Base-by-base conservation (phyloP, 2,888 invertebrate genomes). In the Ornithoptera priamus region DNA sequence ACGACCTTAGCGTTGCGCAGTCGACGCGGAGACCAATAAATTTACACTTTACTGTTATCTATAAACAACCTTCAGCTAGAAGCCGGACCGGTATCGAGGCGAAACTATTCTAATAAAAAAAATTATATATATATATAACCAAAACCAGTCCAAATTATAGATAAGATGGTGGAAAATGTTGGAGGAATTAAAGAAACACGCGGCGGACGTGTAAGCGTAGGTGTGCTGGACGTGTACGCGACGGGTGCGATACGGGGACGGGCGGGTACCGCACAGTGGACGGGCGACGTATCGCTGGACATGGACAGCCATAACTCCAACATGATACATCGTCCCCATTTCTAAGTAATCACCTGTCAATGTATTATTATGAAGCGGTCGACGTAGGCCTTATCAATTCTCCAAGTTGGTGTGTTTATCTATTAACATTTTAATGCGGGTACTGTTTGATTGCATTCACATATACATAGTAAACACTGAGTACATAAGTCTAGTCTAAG, bases 41-140 rank as follows among this genome's bases (percentile, higher is more conserved):
- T 90, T 89, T 86, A 87, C 83, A 78, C 85, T 87, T 85, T 91
- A 92, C 91, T 91, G 91, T 91, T 92, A 90, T 89, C 90, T 89
- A 83, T 82, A 82, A 82, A 83, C 86, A 88, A 86, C 85, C 86
- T 87, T 88, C 87, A 86, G 85, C 82, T 83, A 82, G 79, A 75
- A 80, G 80, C 81, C 83, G 83, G 85, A 89, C 90, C 87, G 86
- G 90, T 90, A 88, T 88, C 83, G 87, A 85, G 80, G 91, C 90
- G 86, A 90, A 92, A 91, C 89, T 89, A 90, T 92, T 87, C 87
- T 87, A 88, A 88, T 89, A 88, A 89, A 87, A 58, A 63, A 90
- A 86, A 39, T 1, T 39, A 39, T 39, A 10, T 39, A 39, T 39
- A 39, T 39, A 10, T 39, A 7, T 39, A 39, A 86, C 85, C 76